These are phyloP conservation scores for Epizoanthus scotinus DNA, from an alignment of 92 coral and sea anemone genomes.

Conservation along the genomic window DNA sequence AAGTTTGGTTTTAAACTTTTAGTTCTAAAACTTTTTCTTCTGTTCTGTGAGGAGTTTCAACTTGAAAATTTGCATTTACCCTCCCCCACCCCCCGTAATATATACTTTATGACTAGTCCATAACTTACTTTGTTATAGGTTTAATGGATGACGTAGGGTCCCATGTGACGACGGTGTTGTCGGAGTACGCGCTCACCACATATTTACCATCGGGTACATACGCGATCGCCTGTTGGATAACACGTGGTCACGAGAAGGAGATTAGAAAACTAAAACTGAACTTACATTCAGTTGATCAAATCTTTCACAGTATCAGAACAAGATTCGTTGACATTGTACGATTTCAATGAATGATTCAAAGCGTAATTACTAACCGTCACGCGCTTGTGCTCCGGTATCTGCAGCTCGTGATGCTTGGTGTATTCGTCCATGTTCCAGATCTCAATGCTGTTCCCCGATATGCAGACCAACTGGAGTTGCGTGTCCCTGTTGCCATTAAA, in stretches of 20 bases:
- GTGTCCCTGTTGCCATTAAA: conserved; percentile 47
- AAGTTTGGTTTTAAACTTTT: no score
- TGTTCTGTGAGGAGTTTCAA: no score
- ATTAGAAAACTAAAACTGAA: no score
- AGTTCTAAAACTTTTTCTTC: no score
- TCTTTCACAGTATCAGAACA: no score
- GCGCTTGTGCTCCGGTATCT: conserved; percentile 12
- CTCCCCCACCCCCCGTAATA: no score
- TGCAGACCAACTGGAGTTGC: conserved; percentile 49
- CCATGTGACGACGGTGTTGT: conserved; percentile 65
- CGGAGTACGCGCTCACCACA: conserved; percentile 68
- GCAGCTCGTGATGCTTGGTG: conserved; percentile 1
- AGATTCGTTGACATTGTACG: no score
- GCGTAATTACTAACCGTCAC: conserved; percentile 37
- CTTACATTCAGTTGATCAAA: no score
- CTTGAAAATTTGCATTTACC: no score
- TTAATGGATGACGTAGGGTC: conserved; percentile 37
- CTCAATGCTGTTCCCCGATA: conserved; percentile 72
- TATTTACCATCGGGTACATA: conserved; percentile 78
- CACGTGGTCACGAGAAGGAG: not conserved
- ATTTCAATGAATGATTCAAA: not conserved
- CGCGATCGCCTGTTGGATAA: conserved; percentile 57
- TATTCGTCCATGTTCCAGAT: conserved; percentile 73
- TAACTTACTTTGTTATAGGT: conserved; percentile 34
- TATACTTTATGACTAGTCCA: no score